Evolutionary conservation across 1,140 invertebrate species (phyloP).

Genomic region (Drosophila lowei): DNA sequence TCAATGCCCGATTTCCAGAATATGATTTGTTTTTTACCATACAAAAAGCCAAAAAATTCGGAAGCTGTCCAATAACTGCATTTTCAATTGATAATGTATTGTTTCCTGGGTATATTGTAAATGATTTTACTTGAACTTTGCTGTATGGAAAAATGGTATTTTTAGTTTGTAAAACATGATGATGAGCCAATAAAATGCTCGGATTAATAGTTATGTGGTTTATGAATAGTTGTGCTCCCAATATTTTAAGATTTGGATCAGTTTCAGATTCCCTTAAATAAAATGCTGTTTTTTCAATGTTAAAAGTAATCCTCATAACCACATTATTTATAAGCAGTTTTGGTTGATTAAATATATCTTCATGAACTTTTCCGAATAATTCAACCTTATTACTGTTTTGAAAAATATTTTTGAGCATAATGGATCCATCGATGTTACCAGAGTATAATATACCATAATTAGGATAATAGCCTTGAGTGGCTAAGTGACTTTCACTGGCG

Average conservation of each 20-base stretch:
- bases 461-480: too few species aligned
- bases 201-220: constrained; percentile 7
- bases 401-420: too few species aligned
- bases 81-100: constrained; percentile 2
- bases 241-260: constrained; percentile 9
- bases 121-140: constrained; percentile 8
- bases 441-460: too few species aligned
- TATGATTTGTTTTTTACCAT: background rate
- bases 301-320: background rate
- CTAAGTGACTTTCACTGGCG: too few species aligned
- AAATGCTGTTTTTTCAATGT: constrained; percentile 13
- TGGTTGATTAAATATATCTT: background rate
- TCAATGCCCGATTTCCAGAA: background rate
- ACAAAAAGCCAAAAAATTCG: background rate
- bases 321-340: background rate
- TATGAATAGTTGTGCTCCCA: constrained; percentile 9
- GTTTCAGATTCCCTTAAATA: constrained; percentile 1
- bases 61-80: background rate
- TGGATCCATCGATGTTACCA: too few species aligned
- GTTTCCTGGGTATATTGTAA: constrained; percentile 7
- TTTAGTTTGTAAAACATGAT: constrained; percentile 10
- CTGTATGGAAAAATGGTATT: background rate
- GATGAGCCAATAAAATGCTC: background rate
- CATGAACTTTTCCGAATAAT: too few species aligned
- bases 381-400: too few species aligned